phyloP scores from a whole-genome alignment of 37 sponge, comb jelly and placozoan species.

The Oscarella lobularis region DNA sequence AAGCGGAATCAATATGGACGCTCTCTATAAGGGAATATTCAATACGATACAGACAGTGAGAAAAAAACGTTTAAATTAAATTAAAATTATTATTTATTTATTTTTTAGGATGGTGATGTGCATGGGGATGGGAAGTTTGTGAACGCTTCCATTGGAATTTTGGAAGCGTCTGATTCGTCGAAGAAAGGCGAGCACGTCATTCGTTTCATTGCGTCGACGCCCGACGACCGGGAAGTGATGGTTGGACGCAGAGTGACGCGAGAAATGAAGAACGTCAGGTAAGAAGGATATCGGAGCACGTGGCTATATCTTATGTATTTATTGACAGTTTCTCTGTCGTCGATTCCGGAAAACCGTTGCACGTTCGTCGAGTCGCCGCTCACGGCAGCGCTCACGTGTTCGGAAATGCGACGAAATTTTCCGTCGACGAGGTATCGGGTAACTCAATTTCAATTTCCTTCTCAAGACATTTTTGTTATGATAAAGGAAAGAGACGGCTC shows the following conservation, averaged over 20 bases:
- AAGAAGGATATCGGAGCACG: no score
- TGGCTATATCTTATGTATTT: conserved; percentile 3
- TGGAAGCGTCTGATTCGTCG: conserved; percentile 16
- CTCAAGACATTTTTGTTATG: no score
- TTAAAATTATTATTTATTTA: conserved; percentile 2
- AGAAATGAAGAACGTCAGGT: conserved; percentile 12
- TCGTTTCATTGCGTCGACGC: conserved; percentile 34
- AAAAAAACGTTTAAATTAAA: neutral
- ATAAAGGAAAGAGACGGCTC: conserved; percentile 61
- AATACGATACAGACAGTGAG: conserved; percentile 23
- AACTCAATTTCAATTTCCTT: no score
- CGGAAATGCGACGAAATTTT: no score
- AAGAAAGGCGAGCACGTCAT: neutral
- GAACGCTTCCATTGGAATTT: conserved; percentile 23
- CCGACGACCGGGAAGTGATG: conserved; percentile 11
- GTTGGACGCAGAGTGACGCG: conserved; percentile 34
- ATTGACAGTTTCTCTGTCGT: conserved; percentile 44
- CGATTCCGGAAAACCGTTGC: conserved; percentile 26
- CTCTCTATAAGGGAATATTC: conserved; percentile 21
- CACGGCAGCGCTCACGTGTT: conserved; percentile 30
- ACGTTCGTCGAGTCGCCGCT: conserved; percentile 27
- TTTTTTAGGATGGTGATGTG: conserved; percentile 29
- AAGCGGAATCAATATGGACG: conserved; percentile 14
- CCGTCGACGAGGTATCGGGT: no score
- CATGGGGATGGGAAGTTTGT: conserved; percentile 23